Evolutionary conservation across 1,140 invertebrate species (phyloP).

Genomic region (Zaprionus inermis): DNA sequence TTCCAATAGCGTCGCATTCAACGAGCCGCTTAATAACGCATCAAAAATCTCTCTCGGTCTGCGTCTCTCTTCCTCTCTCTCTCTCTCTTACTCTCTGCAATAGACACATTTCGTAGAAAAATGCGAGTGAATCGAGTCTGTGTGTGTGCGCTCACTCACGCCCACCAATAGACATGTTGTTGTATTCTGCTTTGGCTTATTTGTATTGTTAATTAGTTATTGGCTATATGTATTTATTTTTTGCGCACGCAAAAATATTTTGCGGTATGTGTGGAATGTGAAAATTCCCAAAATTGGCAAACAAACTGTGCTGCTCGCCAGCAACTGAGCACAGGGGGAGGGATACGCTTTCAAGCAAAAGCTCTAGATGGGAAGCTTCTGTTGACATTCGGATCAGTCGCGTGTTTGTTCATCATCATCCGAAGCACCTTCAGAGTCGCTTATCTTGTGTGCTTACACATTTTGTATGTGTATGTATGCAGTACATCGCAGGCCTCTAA

Average conservation of each 20-base stretch:
- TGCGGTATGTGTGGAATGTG: constrained; percentile 65
- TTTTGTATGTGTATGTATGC: constrained; percentile 8
- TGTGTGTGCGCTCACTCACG: background rate
- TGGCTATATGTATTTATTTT: constrained; percentile 32
- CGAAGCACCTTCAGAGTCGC: constrained; percentile 51
- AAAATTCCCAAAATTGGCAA: constrained; percentile 63
- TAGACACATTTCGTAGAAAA: background rate
- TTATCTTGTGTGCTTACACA: constrained; percentile 49
- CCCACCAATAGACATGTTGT: background rate
- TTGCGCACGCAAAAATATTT: constrained; percentile 6
- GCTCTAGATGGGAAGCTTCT: constrained; percentile 48
- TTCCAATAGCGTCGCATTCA: constrained; percentile 64
- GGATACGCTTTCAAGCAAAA: constrained; percentile 4
- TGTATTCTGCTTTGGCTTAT: constrained; percentile 30
- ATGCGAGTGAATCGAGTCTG: constrained; percentile 33
- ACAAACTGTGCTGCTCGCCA: constrained; percentile 18
- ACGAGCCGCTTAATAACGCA: constrained; percentile 70
- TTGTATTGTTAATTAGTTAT: constrained; percentile 72
- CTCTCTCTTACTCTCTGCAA: background rate
- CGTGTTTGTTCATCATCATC: constrained; percentile 67
- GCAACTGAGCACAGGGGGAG: constrained; percentile 21
- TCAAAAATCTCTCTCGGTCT: constrained; percentile 48
- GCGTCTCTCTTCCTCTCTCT: background rate
- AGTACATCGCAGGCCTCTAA: constrained; percentile 38
- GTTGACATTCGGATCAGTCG: constrained; percentile 72